A percentile compares a stretch with the other conserved stretches of the same genome.
These are phyloP conservation scores for Phaedon cochleariae DNA, from an alignment of 2,888 invertebrate genomes.

Conservation along the genomic window DNA sequence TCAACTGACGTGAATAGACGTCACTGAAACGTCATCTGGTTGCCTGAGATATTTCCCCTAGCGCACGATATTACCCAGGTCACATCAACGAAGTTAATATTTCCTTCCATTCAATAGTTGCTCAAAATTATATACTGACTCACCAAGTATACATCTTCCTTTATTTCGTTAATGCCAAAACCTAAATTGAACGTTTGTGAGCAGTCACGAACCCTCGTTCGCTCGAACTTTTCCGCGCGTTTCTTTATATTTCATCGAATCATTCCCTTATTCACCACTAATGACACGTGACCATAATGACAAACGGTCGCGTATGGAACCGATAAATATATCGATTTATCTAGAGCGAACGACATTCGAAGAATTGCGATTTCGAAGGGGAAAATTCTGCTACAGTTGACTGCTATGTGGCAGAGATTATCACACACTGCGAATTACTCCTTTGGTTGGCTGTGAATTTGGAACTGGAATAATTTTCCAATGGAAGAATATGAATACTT, in stretches of 20 bases:
- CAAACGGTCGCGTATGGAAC: background rate
- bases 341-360: background rate
- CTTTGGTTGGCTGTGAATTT: no score
- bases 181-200: background rate
- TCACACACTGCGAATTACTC: no score
- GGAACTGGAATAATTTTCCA: no score
- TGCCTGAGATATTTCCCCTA: no score
- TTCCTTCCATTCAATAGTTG: background rate
- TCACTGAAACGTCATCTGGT: no score
- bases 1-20: no score
- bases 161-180: background rate
- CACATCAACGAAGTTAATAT: background rate
- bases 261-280: background rate
- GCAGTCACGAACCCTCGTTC: background rate
- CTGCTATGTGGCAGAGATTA: no score
- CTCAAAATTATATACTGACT: background rate
- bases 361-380: background rate
- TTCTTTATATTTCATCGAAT: background rate
- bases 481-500: no score
- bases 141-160: background rate
- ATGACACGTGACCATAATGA: background rate
- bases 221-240: background rate
- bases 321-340: background rate
- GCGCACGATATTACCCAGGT: no score
- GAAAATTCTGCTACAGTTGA: background rate